Conservation (phyloP, 2,113 vertebrate genomes). For the Tragelaphus imberbis region DNA sequence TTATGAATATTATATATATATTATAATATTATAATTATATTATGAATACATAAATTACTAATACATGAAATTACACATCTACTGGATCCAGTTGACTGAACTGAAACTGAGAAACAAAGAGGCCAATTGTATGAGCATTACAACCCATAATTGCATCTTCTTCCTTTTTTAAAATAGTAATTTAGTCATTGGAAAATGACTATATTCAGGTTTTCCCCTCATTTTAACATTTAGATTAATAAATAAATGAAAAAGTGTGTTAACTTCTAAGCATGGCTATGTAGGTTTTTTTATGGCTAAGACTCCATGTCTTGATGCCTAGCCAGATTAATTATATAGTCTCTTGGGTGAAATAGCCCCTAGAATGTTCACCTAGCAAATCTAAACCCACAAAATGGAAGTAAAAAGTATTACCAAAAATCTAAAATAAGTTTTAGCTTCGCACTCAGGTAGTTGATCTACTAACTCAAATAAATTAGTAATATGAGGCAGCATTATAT, state of each 20-base stretch:
- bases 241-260: not conserved
- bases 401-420: not conserved
- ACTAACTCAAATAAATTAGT: not conserved
- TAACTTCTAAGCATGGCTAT: not conserved
- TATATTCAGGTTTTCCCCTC: not conserved
- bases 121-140: not conserved
- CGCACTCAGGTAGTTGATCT: not conserved
- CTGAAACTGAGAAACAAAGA: not conserved
- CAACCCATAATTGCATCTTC: not conserved
- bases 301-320: not conserved
- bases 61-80: constrained; percentile 32
- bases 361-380: not conserved
- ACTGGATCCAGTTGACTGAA: not conserved
- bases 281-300: not conserved
- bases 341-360: not conserved
- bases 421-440: not conserved
- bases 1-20: too few relatives aligned
- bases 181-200: not conserved
- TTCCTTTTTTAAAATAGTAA: not conserved
- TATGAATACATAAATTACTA: too few relatives aligned
- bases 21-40: too few relatives aligned
- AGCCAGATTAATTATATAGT: not conserved
- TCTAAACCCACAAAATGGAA: not conserved
- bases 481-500: not conserved
- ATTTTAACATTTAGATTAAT: not conserved